phyloP scores from a whole-genome alignment of 92 coral and sea anemone species.

The Anthopleura xanthogrammica region DNA sequence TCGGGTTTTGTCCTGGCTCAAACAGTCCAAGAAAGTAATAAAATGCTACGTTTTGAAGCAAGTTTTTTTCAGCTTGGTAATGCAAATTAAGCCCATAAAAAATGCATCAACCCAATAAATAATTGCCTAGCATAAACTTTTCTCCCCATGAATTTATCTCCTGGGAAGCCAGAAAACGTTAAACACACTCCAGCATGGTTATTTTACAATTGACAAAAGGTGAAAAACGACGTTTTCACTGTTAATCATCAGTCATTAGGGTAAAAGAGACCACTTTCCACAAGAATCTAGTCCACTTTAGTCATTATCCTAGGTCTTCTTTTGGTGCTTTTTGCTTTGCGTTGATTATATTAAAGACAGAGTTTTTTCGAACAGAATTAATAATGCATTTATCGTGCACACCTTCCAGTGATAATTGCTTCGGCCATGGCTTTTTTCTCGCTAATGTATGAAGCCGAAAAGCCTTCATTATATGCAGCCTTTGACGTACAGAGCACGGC shows the following conservation, averaged over 20 bases:
- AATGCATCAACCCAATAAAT: neutral
- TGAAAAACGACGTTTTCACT: neutral
- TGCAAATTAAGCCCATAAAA: neutral
- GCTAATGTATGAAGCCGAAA: neutral
- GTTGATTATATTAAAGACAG: neutral
- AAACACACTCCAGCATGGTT: neutral
- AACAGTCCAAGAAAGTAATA: neutral
- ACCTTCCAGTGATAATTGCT: neutral
- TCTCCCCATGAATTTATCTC: neutral
- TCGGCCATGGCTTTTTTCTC: neutral
- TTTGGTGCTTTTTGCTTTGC: neutral
- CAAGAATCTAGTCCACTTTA: neutral
- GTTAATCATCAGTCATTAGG: neutral
- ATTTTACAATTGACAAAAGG: neutral
- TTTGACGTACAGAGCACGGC: neutral
- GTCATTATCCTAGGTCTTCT: neutral
- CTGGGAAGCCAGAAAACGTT: neutral
- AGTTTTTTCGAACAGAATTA: neutral
- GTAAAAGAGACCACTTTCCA: neutral
- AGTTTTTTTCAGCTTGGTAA: neutral
- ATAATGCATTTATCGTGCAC: neutral
- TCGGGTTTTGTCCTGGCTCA: neutral
- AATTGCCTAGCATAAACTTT: too few relatives aligned
- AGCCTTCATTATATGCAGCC: neutral
- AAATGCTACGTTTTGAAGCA: neutral